Base-by-base conservation (phyloP, 2,888 invertebrate species). In the Drosophila trichaetosa region DNA sequence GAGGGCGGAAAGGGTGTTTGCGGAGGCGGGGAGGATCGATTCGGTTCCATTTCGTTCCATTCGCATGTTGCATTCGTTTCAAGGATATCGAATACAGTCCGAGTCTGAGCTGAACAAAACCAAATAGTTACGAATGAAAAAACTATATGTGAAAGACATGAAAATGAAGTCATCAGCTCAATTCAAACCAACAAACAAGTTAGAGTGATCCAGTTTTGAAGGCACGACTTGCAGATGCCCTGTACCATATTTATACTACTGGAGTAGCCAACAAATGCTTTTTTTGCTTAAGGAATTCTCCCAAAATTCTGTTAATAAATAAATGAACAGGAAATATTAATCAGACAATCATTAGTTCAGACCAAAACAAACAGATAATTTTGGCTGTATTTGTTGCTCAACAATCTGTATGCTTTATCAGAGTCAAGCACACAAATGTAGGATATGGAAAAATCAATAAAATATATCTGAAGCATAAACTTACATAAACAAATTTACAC, bases 151-250 rank as follows among this genome's bases (percentile, higher is more conserved):
- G 21, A 67, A 61, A 79, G 58, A 63, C 63, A 57, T 67, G 63
- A 54, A 48, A 76, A 89, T 84, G 84, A 84, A 84, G 79, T 84
- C 84, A 84, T 89, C 89, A 69, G 65, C 33, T 13, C 36, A 38
- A 38, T 52, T 56, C 33, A 56, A 21, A 58, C 36, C 24, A 69
- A 16, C 42, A 31, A 69, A 69, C 46, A 18, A 69, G 53, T 42
- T 31, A n/a, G 51, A 34, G 6, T 29, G 56, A 16, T 36, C 7
- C 21, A 24, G 1, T 33, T 40, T 1, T 3, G 34, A 16, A 11
- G 31, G 31, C 34, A 29, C 52, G 60, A 68, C 58, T 49, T 5
- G 4, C 0, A 31, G 27, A 60, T 63, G 40, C 69, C 31, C 72
- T 72, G 18, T 29, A 31, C 7, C 31, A 21, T 4, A 4, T 13